Conservation (phyloP, 1,140 invertebrate genomes). For the Atta colombica region DNA sequence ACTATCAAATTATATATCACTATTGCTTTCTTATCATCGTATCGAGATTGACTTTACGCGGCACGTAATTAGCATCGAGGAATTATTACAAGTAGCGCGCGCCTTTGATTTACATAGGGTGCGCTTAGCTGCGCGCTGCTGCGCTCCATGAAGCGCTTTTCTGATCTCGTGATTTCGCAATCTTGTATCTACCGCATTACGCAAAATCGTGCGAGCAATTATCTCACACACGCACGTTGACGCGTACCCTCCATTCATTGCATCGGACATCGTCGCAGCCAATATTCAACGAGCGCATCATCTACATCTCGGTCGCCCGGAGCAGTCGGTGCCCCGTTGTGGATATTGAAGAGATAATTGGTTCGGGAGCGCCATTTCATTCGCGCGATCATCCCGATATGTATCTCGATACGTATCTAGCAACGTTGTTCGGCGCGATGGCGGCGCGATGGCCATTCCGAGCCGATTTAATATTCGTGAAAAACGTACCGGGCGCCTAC, state of each 20-base stretch:
- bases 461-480: conserved; percentile 71
- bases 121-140: neutral
- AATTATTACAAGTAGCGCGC: conserved; percentile 53
- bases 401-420: conserved; percentile 65
- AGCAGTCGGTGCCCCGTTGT: conserved; percentile 58
- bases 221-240: conserved; percentile 23
- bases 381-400: conserved; percentile 69
- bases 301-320: conserved; percentile 62
- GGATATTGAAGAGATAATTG: conserved; percentile 73
- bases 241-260: conserved; percentile 22
- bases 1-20: conserved; percentile 37
- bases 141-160: conserved; percentile 8
- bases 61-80: conserved; percentile 33
- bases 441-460: conserved; percentile 56
- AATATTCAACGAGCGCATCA: conserved; percentile 57
- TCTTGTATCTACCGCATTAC: conserved; percentile 64
- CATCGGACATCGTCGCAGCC: conserved; percentile 17
- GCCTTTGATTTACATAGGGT: conserved; percentile 43
- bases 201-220: conserved; percentile 61
- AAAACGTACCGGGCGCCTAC: conserved; percentile 42
- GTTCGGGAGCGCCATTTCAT: conserved; percentile 67
- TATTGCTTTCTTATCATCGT: conserved; percentile 27
- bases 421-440: neutral
- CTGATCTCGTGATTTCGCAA: conserved; percentile 59
- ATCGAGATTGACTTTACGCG: conserved; percentile 52